Evolutionary conservation across 2,888 invertebrate species (phyloP).

Genomic region (Alloplasta piceator): DNA sequence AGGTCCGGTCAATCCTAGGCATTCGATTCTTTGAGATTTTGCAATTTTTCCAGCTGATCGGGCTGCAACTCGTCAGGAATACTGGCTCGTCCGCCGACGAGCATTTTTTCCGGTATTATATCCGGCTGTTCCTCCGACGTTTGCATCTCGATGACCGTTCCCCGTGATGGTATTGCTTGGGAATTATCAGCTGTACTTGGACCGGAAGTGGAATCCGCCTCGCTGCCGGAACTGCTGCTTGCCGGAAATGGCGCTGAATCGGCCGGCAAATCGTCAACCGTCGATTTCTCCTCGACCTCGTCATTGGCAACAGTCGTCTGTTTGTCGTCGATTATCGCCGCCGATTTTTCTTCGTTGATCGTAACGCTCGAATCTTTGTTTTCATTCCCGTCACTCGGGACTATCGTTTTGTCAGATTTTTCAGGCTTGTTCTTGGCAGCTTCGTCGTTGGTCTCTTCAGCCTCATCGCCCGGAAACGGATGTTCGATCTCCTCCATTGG

Average conservation of each 20-base stretch:
- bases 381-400: constrained; percentile 24
- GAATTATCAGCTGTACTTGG: constrained; percentile 87
- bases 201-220: constrained; percentile 86
- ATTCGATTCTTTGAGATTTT: constrained; percentile 95
- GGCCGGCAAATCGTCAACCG: constrained; percentile 85
- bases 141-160: constrained; percentile 72
- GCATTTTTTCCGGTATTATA: constrained; percentile 81
- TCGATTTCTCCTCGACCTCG: constrained; percentile 80
- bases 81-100: constrained; percentile 91
- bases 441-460: constrained; percentile 71
- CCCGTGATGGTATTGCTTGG: constrained; percentile 83
- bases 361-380: constrained; percentile 34
- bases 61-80: constrained; percentile 96
- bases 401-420: constrained; percentile 64
- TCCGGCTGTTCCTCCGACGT: constrained; percentile 74
- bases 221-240: constrained; percentile 88
- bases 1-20: constrained; percentile 87
- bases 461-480: constrained; percentile 88
- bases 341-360: constrained; percentile 67
- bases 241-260: constrained; percentile 86
- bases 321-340: constrained; percentile 61
- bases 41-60: constrained; percentile 93
- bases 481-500: constrained; percentile 96
- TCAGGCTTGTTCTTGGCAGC: constrained; percentile 66
- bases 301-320: constrained; percentile 71